Conservation (phyloP, 1,140 invertebrate species). For the Habropoda laboriosa region DNA sequence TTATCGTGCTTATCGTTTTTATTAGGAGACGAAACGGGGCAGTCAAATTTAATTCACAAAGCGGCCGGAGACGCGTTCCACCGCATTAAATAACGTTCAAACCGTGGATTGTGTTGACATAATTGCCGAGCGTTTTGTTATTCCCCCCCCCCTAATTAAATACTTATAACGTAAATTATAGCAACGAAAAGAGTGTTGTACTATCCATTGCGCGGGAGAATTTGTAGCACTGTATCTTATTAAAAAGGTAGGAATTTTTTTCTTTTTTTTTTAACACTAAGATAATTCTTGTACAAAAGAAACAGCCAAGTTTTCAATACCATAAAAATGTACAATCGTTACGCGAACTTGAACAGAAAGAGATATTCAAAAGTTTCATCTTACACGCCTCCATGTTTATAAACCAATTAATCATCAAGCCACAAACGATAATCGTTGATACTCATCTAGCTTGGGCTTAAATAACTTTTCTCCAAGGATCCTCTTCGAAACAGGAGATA, state of each 20-base stretch:
- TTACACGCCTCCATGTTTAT: neutral
- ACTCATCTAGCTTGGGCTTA: neutral
- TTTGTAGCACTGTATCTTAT: too few relatives aligned
- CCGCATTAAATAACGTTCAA: neutral
- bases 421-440: neutral
- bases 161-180: neutral
- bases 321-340: too few relatives aligned
- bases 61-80: too few relatives aligned
- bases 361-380: neutral
- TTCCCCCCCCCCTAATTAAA: neutral
- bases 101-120: neutral
- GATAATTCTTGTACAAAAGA: neutral
- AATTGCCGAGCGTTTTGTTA: neutral
- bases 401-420: neutral
- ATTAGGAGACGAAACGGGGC: neutral
- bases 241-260: too few relatives aligned
- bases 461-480: neutral
- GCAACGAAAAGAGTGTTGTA: too few relatives aligned
- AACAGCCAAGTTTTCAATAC: rapidly evolving
- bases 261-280: too few relatives aligned
- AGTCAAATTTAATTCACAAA: neutral
- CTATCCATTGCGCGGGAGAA: too few relatives aligned
- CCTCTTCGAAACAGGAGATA: neutral
- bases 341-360: too few relatives aligned
- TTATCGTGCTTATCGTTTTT: slow-evolving; percentile 2